These are phyloP conservation scores for Cyprinodon diabolis DNA, from an alignment of 2,797 vertebrate species.

Conservation along the genomic window DNA sequence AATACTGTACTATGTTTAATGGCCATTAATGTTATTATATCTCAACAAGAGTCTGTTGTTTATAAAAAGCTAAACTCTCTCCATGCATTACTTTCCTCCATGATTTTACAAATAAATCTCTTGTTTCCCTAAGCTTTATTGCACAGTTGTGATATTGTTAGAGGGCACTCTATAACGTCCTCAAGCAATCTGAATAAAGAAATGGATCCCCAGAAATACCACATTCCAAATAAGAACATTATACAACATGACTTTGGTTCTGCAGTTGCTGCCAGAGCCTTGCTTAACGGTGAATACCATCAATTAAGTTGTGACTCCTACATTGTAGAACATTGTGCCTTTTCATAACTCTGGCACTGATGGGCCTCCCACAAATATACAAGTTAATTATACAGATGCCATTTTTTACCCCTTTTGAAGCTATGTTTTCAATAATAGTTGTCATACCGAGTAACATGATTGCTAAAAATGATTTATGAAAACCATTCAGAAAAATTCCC, in stretches of 20 bases:
- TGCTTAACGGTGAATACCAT: slow-evolving; percentile 27
- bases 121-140: not conserved
- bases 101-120: not conserved
- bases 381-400: slow-evolving; percentile 66
- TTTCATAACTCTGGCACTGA: slow-evolving; percentile 39
- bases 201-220: not conserved
- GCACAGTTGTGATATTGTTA: not conserved
- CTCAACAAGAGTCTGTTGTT: not conserved
- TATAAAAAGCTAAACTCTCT: not conserved
- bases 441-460: slow-evolving; percentile 56
- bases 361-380: slow-evolving; percentile 49
- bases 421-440: slow-evolving; percentile 55
- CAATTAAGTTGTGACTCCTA: slow-evolving; percentile 39
- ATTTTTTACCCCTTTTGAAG: slow-evolving; percentile 54
- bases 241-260: slow-evolving; percentile 23
- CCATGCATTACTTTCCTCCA: not conserved
- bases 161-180: not conserved
- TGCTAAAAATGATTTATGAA: slow-evolving; percentile 49
- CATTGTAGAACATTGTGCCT: slow-evolving; percentile 5
- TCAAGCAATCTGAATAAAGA: not conserved
- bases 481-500: slow-evolving; percentile 21
- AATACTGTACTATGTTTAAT: not conserved
- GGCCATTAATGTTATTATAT: not conserved
- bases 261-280: slow-evolving; percentile 29
- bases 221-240: slow-evolving; percentile 19